Evolutionary conservation across 2,113 vertebrate species (phyloP), one percentile per base, ranked within the genome.

Genomic region (Fregata magnificens): DNA sequence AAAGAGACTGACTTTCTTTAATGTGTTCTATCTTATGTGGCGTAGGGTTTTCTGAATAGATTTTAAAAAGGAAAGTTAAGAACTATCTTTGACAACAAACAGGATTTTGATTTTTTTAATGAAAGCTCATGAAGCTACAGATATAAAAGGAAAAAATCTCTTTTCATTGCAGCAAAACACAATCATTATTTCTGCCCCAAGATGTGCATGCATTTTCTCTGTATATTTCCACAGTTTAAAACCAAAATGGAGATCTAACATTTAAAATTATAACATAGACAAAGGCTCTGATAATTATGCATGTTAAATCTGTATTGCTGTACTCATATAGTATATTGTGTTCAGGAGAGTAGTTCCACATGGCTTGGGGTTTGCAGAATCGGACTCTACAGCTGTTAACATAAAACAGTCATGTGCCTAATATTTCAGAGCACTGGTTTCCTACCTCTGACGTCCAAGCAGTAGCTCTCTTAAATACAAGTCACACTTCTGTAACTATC

Each of bases 371-470:
- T 38, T 87, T 95, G 44, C 55, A 84, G 31, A 61, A 77, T 86
- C 45, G 85, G 63, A 79, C 11, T 25, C 34, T 24, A n/a, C 14
- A 47, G 19, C 2, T 79, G 15, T 55, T 92, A 84, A 58, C 26
- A 86, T 45, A 44, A 73, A 90, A 50, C 17, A 50, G 8, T 3
- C 17, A 52, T 8, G 2, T 38, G 65, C 21, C 29, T 76, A 82
- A 32, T 24, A 66, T 10, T 94, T 73, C 80, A 83, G n/a, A 90
- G 92, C 45, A 70, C 73, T 93, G 13, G 45, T 97, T 98, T 92
- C 96, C 97, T 88, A 99, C 98, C 92, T 98, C 98, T 66, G 98
- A 99, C 58, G 62, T 98, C 99, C 98, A 99, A 70, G 94, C 97
- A 95, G 87, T 88, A 42, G 98, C 98, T 52, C 94, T 97, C 88